phyloP scores from a whole-genome alignment of 2,888 invertebrate genomes.

The Lomographa bimaculata region DNA sequence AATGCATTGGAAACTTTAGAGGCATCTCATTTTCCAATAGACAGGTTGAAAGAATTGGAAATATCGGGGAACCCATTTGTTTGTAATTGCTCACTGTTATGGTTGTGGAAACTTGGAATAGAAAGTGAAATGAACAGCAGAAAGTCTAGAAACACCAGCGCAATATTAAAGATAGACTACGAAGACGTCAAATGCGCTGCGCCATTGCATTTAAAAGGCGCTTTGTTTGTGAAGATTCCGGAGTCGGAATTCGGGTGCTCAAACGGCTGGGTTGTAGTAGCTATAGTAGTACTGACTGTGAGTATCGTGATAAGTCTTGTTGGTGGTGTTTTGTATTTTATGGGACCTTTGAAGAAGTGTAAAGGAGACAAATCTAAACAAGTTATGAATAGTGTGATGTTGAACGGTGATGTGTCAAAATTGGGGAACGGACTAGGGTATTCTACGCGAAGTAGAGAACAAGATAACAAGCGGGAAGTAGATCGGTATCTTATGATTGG shows the following conservation, averaged over 20 bases:
- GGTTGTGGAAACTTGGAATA: slow-evolving; percentile 90
- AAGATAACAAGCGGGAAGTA: slow-evolving; percentile 75
- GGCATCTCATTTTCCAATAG: slow-evolving; percentile 92
- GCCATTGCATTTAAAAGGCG: slow-evolving; percentile 80
- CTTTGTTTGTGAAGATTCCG: slow-evolving; percentile 81
- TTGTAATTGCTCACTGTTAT: slow-evolving; percentile 94
- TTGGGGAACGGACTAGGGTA: slow-evolving; percentile 78
- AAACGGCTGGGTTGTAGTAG: slow-evolving; percentile 84
- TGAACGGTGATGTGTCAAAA: slow-evolving; percentile 78
- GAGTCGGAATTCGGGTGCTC: slow-evolving; percentile 86
- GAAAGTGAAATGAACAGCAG: slow-evolving; percentile 68
- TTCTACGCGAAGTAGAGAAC: slow-evolving; percentile 73
- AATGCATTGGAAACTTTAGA: slow-evolving; percentile 90
- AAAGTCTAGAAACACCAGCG: slow-evolving; percentile 61
- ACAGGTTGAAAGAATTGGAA: slow-evolving; percentile 88
- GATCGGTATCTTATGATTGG: slow-evolving; percentile 81
- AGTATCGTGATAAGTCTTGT: slow-evolving; percentile 81
- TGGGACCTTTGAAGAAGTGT: slow-evolving; percentile 79
- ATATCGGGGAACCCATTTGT: slow-evolving; percentile 92
- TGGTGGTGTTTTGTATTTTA: slow-evolving; percentile 76
- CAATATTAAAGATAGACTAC: slow-evolving; percentile 80
- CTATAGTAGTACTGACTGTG: slow-evolving; percentile 77
- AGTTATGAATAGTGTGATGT: slow-evolving; percentile 80
- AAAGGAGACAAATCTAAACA: slow-evolving; percentile 80
- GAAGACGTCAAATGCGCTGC: slow-evolving; percentile 83